Percentiles rank a stretch among this genome's conserved stretches.
phyloP scores from a whole-genome alignment of 2,113 vertebrate species.

The Dromaius novaehollandiae region DNA sequence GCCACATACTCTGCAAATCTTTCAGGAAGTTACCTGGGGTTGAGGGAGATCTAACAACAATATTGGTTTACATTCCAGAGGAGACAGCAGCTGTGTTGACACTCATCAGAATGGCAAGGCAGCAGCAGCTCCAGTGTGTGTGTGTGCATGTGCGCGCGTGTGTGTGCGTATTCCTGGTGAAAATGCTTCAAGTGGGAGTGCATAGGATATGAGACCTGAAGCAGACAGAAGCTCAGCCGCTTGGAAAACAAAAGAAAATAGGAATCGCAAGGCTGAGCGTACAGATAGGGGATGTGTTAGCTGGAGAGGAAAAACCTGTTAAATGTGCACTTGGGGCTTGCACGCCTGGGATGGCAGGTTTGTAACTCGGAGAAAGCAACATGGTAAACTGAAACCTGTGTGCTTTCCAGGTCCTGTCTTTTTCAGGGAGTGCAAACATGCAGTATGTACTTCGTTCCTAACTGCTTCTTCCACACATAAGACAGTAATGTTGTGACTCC shows the following conservation, averaged over 20 bases:
- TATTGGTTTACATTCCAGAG: conserved; percentile 81
- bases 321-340: conserved; percentile 23
- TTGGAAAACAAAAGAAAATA: conserved; percentile 62
- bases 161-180: conserved; percentile 6
- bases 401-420: neutral
- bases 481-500: neutral
- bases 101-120: conserved; percentile 59
- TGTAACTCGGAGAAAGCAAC: neutral
- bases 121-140: neutral
- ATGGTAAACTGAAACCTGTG: neutral
- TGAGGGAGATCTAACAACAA: conserved; percentile 75
- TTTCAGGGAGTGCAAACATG: neutral
- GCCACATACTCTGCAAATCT: conserved; percentile 46
- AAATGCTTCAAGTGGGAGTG: conserved; percentile 54
- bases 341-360: neutral
- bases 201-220: neutral
- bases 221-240: conserved; percentile 12
- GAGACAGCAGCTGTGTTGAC: conserved; percentile 82
- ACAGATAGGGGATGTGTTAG: neutral
- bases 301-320: neutral
- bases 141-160: neutral
- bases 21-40: conserved; percentile 73
- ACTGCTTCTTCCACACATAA: fast-evolving
- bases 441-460: fast-evolving
- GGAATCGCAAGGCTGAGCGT: neutral